Evolutionary conservation across 2,797 vertebrate genomes (phyloP), one percentile per base, ranked within the genome.

Genomic region (Mus minutoides): DNA sequence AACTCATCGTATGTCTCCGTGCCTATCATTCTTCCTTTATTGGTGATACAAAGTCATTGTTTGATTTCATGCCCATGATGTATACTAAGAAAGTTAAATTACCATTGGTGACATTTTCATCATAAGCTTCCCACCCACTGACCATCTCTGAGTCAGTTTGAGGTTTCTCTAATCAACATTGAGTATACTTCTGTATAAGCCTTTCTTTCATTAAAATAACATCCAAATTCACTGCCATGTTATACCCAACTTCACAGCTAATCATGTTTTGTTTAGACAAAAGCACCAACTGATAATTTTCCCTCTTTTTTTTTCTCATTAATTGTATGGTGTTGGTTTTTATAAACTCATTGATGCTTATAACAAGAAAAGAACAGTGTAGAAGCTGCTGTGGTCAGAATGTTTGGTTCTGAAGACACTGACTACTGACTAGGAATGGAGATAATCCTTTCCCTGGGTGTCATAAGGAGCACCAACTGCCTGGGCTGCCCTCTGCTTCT

Each of bases 71-170:
- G 75, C 62, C 80, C 56, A 2, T 40, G 37, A 62, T 91, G 13
- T 95, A 84, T 62, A 62, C 75, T 78, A 75, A 89, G 71, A 85
- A 90, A 92, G 90, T 79, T 92, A n/a, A 56, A 37, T 94, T 49
- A 83, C 26, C 40, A 1, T 52, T 76, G 54, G 19, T 62, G 71
- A 67, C 49, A n/a, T 88, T 88, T 92, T 87, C 8, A 67, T 94
- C 34, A 56, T 34, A n/a, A 93, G 71, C 76, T 92, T 90, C 46
- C 54, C 19, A n/a, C 62, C 80, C 34, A 14, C 40, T 90, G 49
- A 69, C 84, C 67, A 54, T 69, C 91, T 86, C 84, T 71, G 52
- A 52, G 76, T 94, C 84, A 92, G 56, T 95, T 94, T 93, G 89
- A 21, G 2, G 64, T 40, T 56, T 93, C 49, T 43, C 77, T 96